Evolutionary conservation across 2,797 vertebrate genomes (phyloP).

Genomic region (Oreochromis mossambicus): DNA sequence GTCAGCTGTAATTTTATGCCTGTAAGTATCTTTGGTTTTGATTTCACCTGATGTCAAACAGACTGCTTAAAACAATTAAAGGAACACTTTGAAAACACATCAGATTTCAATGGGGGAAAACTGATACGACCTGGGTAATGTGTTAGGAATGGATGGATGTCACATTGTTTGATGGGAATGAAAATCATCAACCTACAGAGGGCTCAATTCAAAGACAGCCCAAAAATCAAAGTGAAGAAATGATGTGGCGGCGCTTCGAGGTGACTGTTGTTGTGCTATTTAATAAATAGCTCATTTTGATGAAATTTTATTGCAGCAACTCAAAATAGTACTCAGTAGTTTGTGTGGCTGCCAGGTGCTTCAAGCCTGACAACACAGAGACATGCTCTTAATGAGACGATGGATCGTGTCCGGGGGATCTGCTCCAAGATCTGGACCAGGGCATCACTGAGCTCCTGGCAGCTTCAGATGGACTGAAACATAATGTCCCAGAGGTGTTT

Average conservation of each 20-base stretch:
- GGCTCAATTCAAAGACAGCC: background rate
- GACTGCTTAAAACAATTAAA: background rate
- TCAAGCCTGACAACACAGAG: background rate
- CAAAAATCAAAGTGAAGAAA: background rate
- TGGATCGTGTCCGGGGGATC: background rate
- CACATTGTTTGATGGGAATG: background rate
- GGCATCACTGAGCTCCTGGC: background rate
- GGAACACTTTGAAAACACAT: background rate
- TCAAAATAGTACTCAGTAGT: background rate
- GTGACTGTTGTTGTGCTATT: background rate
- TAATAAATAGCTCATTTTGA: background rate
- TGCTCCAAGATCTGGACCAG: background rate
- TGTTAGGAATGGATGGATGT: background rate
- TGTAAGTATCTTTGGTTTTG: background rate
- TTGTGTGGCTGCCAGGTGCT: background rate
- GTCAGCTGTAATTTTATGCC: background rate
- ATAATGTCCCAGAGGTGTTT: background rate
- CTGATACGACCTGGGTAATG: background rate
- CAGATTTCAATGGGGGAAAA: background rate
- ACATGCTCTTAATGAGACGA: background rate
- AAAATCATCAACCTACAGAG: background rate
- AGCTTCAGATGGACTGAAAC: background rate
- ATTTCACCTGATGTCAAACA: background rate
- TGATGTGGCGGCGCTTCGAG: background rate
- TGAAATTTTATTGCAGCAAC: background rate